Conservation (phyloP, 2,888 invertebrate genomes). For the Phorcus lineatus region DNA sequence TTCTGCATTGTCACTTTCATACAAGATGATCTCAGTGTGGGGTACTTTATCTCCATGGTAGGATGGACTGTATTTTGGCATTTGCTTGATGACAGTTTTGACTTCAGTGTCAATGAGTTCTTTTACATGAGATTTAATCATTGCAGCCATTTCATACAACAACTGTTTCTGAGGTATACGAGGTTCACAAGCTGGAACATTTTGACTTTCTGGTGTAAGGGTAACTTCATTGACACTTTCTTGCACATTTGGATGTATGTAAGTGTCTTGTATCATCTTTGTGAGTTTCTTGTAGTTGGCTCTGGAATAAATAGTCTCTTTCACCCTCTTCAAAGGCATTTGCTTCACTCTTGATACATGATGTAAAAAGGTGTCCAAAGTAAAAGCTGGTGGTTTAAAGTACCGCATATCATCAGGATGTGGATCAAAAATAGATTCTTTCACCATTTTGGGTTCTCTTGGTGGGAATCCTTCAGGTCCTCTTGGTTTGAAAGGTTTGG, state of each 20-base stretch:
- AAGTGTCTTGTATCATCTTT: slow-evolving; percentile 59
- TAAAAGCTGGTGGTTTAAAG: slow-evolving; percentile 65
- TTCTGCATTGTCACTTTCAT: slow-evolving; percentile 64
- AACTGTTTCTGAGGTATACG: slow-evolving; percentile 72
- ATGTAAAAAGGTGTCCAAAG: slow-evolving; percentile 68
- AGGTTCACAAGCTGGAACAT: slow-evolving; percentile 62
- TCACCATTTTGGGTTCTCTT: slow-evolving; percentile 52
- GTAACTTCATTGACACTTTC: slow-evolving; percentile 17
- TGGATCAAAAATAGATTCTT: slow-evolving; percentile 54
- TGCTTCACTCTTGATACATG: slow-evolving; percentile 58
- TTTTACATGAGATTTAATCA: slow-evolving; percentile 70
- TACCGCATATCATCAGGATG: slow-evolving; percentile 64
- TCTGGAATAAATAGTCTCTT: slow-evolving; percentile 61
- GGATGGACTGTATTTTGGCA: slow-evolving; percentile 66
- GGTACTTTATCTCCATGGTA: slow-evolving; percentile 56
- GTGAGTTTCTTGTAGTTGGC: slow-evolving; percentile 70
- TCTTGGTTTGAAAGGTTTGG: slow-evolving; percentile 65
- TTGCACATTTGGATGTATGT: slow-evolving; percentile 34
- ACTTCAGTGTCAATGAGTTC: slow-evolving; percentile 67
- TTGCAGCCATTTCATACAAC: slow-evolving; percentile 72
- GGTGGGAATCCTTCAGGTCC: slow-evolving; percentile 69
- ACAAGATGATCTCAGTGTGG: slow-evolving; percentile 72
- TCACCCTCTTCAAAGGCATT: slow-evolving; percentile 58
- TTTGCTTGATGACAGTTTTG: slow-evolving; percentile 66
- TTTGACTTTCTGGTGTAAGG: slow-evolving; percentile 38